Conservation (phyloP, 2,113 vertebrate genomes). For the Oxyura jamaicensis region DNA sequence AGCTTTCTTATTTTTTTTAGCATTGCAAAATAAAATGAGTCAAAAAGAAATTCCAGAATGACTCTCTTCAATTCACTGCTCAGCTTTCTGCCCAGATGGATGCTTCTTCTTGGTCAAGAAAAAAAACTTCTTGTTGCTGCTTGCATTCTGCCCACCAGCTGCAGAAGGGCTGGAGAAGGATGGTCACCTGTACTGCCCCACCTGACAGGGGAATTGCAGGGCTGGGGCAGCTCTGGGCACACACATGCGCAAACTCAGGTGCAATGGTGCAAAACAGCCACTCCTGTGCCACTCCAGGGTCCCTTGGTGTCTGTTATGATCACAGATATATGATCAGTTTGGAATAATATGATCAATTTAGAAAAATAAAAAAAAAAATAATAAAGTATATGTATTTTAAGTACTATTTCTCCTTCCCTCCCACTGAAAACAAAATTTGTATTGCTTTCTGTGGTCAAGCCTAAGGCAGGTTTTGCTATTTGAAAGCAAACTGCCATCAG, state of each 20-base stretch:
- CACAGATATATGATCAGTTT: too few relatives aligned
- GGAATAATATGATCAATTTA: background rate
- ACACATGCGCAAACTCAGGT: background rate
- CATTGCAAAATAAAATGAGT: background rate
- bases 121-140: background rate
- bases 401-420: background rate
- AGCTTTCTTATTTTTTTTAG: background rate
- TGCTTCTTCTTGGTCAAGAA: background rate
- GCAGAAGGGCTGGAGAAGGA: background rate
- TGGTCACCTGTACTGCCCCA: background rate
- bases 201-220: background rate
- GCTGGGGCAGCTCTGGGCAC: accelerated
- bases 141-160: background rate
- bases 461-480: constrained; percentile 29
- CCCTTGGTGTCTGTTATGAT: accelerated
- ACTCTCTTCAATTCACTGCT: background rate
- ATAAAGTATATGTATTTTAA: background rate
- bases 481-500: constrained; percentile 15
- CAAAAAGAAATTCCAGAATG: background rate
- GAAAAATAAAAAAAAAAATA: background rate
- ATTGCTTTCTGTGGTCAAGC: constrained; percentile 30
- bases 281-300: background rate
- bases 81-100: background rate
- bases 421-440: constrained; percentile 16
- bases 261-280: accelerated